These are phyloP conservation scores for Alca torda DNA, from an alignment of 2,797 vertebrate species.

Conservation along the genomic window DNA sequence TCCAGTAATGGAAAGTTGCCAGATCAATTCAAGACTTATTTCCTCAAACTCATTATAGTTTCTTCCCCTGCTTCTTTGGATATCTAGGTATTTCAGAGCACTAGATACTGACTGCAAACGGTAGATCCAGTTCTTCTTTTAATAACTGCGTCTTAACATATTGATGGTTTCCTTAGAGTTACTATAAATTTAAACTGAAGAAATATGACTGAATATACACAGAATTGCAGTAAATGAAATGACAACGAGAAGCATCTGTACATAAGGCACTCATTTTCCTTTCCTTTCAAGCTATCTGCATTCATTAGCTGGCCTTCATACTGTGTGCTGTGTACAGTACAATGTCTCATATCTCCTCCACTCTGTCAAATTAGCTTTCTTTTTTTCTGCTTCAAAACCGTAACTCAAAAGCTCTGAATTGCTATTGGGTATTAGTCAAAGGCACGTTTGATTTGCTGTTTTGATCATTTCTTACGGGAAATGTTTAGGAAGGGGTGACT, in stretches of 20 bases:
- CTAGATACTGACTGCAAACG: background rate
- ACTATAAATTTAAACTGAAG: background rate
- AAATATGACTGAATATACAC: background rate
- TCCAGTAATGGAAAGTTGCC: background rate
- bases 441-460: background rate
- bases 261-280: slow-evolving; percentile 54
- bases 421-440: background rate
- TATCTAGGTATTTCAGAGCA: background rate
- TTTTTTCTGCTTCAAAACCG: slow-evolving; percentile 50
- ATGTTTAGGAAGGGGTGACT: background rate
- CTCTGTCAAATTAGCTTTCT: slow-evolving; percentile 41
- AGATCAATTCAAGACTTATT: background rate
- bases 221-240: background rate
- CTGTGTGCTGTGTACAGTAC: slow-evolving; percentile 30
- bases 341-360: background rate
- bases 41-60: background rate
- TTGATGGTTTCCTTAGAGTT: background rate
- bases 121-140: background rate
- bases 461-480: background rate
- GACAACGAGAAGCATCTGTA: background rate
- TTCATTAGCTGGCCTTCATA: slow-evolving; percentile 54
- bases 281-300: slow-evolving; percentile 59
- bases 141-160: background rate
- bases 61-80: background rate
- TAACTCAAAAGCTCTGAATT: background rate